Evolutionary conservation across 2,888 invertebrate species (phyloP), one percentile per base, ranked within the genome.

Genomic region (Melanotus villosus): DNA sequence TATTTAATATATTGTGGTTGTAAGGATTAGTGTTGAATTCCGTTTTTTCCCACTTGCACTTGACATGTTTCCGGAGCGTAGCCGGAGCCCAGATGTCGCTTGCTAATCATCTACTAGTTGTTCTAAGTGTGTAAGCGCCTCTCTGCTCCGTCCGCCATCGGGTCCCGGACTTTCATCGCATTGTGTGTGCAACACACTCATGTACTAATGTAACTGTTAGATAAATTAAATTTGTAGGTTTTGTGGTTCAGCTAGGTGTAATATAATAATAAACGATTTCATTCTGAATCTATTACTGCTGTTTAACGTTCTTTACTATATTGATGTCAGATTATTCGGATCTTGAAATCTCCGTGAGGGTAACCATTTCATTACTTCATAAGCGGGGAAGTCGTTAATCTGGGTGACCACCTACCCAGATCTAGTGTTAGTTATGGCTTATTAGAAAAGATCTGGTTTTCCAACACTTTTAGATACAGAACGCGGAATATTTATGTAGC

Each of bases 1-100:
- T 88, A 87, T 88, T 87, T 88, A 88, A 88, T 89, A 89, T 89
- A 90, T 89, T 90, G 90, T 90, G 90, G 90, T 89, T 90, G 89
- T 88, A 89, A 89, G 89, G 89, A 89, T 76, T 76, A 79, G 80
- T 78, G 79, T 81, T 81, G 81, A 79, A 80, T 81, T 82, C 78
- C 79, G 78, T 81, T 81, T 77, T 76, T 73, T 57, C 75, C 77
- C 75, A 76, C 76, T 76, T 77, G 76, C 77, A 77, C 26, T 26
- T 26, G 26, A 26, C 75, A 70, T 73, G 73, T 72, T 74, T 64
- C 64, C 67, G 65, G 69, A 69, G 30, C 38, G 43, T 66, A 73
- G 73, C 70, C 71, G 77, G 78, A 79, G 79, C 77, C 73, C 74
- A 76, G 77, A 77, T 74, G 75, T 75, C 75, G 77, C 75, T 73